Evolutionary conservation across 2,888 invertebrate genomes (phyloP), one percentile per base, ranked within the genome.

Genomic region (Macropis europaea): DNA sequence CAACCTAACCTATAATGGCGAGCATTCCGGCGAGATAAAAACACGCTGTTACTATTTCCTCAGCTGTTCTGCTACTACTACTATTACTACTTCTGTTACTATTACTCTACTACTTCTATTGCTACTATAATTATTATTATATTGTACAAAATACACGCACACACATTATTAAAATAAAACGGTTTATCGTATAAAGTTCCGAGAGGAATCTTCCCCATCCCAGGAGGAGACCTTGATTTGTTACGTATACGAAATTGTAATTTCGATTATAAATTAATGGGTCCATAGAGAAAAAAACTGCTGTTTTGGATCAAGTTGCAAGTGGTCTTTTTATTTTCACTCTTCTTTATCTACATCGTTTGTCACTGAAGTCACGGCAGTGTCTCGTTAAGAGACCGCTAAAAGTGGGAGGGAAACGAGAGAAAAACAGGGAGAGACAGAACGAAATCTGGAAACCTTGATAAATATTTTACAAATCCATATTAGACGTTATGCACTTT

Each of bases 121-220:
- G 54, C 60, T 82, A 82, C 48, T 79, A 81, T 67, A 69, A 78
- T 78, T 77, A 82, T 78, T 80, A 79, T 73, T 68, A 82, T 82
- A 84, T 76, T 84, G 84, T 84, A 86, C 84, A 82, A 83, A 82
- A 80, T 69, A 72, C 82, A 79, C 76, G 76, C 76, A 82, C 82
- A 84, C 81, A 82, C 77, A 81, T 86, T 82, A 87, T 86, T 85
- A 82, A 86, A 87, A 87, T 87, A 85, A 86, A 87, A 82, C 81
- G 81, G 77, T 85, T 87, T 85, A 85, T 86, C 77, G 59, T 80
- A 80, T 71, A 75, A 75, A 53, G 50, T 6, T 22, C 24, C 11
- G 32, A 15, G 11, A 45, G 19, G 28, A 45, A 30, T 22, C 28
- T 30, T 40, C 22, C 40, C 32, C 5, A 17, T 1, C 50, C 50